Evolutionary conservation across 2,888 invertebrate species (phyloP).

Genomic region (Cecidostiba fungosa): DNA sequence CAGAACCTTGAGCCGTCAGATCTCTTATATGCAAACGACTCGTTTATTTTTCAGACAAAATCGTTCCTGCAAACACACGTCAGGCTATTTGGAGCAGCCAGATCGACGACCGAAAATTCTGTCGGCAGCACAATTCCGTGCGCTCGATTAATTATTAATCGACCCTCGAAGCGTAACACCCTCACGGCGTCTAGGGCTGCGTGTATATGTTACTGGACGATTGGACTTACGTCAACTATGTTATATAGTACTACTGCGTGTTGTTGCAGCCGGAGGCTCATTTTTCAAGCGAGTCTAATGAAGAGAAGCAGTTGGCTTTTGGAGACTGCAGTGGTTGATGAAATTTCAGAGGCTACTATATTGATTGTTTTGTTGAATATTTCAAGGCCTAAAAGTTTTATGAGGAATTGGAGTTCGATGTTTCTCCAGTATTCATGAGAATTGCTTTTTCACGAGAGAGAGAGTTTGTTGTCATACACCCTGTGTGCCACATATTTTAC

Average conservation of each 20-base stretch:
- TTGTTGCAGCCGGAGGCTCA: background rate
- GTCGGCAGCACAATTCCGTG: background rate
- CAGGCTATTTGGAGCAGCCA: background rate
- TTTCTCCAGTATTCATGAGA: background rate
- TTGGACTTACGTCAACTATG: background rate
- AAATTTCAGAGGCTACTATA: background rate
- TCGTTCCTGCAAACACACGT: background rate
- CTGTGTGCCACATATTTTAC: background rate
- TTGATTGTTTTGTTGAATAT: background rate
- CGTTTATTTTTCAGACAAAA: conserved; percentile 41
- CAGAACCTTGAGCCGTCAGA: background rate
- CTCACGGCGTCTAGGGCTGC: background rate
- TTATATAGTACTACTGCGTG: too few relatives aligned
- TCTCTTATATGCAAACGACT: conserved; percentile 29
- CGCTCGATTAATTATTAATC: conserved; percentile 36
- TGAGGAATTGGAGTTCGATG: background rate
- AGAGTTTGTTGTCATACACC: background rate
- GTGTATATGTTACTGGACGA: background rate
- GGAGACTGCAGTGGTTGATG: background rate
- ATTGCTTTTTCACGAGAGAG: background rate
- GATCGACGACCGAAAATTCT: conserved; percentile 16
- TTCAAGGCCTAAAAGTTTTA: background rate
- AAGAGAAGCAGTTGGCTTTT: conserved; percentile 1
- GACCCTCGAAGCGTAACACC: background rate
- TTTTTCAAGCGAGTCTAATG: conserved; percentile 24